A percentile compares a stretch with the other conserved stretches of the same genome.
Evolutionary conservation across 2,113 vertebrate genomes (phyloP).

Genomic region (Merops nubicus): DNA sequence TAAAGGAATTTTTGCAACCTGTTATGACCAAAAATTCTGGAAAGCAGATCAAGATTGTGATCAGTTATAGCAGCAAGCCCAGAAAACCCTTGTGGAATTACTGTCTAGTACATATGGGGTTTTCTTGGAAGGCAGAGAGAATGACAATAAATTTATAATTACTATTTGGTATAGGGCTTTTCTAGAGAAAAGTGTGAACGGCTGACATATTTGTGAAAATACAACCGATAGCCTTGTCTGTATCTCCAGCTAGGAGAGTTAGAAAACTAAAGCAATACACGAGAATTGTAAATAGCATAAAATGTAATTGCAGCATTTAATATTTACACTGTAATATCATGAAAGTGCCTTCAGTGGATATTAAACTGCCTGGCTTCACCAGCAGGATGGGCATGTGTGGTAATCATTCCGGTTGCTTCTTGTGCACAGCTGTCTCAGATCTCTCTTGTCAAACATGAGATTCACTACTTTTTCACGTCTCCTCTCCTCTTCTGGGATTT

Average conservation of each 20-base stretch:
- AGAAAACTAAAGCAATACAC: not conserved
- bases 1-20: not conserved
- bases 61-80: not conserved
- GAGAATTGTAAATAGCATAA: not conserved
- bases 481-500: not conserved
- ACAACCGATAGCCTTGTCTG: not conserved
- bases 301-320: conserved; percentile 55
- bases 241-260: not conserved
- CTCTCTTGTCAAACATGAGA: too few relatives aligned
- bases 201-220: not conserved
- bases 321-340: not conserved
- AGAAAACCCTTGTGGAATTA: not conserved
- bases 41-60: not conserved
- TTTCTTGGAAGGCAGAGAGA: not conserved
- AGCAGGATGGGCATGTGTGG: not conserved
- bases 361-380: not conserved
- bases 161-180: not conserved
- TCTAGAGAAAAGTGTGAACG: not conserved
- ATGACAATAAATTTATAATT: not conserved
- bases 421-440: conserved; percentile 2
- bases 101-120: not conserved
- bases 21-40: not conserved
- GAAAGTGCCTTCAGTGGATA: conserved; percentile 25
- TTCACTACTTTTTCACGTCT: not conserved
- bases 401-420: not conserved